phyloP scores from a whole-genome alignment of 2,113 vertebrate genomes.

The Podiceps cristatus region DNA sequence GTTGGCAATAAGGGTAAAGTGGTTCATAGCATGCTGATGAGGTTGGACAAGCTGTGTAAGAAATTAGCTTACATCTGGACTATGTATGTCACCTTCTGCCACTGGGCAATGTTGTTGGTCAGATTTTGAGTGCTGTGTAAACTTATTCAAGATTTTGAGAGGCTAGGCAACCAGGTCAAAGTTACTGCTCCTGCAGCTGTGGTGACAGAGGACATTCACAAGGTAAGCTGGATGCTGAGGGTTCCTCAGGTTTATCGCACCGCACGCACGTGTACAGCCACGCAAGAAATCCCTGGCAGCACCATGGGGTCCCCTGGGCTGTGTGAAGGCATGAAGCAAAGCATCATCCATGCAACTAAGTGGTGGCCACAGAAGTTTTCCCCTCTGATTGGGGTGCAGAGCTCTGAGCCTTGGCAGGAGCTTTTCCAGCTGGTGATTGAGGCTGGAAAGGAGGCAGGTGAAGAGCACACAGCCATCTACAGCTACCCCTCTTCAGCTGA shows the following conservation, averaged over 20 bases:
- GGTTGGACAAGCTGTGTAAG: not conserved
- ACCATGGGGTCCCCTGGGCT: not conserved
- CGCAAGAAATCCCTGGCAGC: not conserved
- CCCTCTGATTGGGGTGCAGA: not conserved
- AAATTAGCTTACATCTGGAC: not conserved
- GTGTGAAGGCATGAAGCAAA: not conserved
- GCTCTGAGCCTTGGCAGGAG: not conserved
- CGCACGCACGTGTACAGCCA: too few species aligned
- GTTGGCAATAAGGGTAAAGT: too few species aligned
- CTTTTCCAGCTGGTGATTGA: not conserved
- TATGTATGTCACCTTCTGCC: not conserved
- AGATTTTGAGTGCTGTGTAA: not conserved
- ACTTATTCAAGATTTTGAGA: not conserved
- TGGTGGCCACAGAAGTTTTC: not conserved
- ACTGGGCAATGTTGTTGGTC: not conserved
- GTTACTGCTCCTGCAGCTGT: not conserved
- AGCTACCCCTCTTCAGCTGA: not conserved
- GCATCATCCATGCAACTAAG: too few species aligned
- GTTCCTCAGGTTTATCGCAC: not conserved
- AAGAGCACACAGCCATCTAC: too few species aligned
- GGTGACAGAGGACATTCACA: not conserved
- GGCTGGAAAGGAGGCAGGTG: not conserved
- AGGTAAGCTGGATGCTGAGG: not conserved
- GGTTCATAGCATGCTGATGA: not conserved
- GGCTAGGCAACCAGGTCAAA: not conserved